Percentiles rank a stretch among this genome's conserved stretches.
Evolutionary conservation across 2,888 invertebrate species (phyloP).

Genomic region (Oasisia sp.): DNA sequence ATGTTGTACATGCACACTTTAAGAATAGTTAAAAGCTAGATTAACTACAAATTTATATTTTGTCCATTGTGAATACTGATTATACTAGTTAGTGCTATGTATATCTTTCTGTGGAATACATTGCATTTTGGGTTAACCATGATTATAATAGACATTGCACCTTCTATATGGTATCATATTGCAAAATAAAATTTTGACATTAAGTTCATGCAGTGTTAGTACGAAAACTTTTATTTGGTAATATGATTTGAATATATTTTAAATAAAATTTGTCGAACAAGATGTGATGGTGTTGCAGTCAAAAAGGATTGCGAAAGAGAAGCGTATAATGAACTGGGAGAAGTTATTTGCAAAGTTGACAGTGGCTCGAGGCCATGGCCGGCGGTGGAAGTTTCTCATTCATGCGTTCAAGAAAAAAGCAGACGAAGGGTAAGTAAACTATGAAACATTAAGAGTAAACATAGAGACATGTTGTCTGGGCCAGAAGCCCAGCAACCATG

Average conservation of each 20-base stretch:
- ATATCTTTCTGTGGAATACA: too few species aligned
- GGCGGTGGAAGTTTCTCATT: slow-evolving; percentile 65
- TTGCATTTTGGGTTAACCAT: too few species aligned
- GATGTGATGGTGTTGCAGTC: slow-evolving; percentile 45
- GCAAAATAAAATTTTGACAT: neutral
- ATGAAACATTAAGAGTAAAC: too few species aligned
- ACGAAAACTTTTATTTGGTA: neutral
- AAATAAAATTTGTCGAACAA: neutral
- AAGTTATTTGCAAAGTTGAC: slow-evolving; percentile 62
- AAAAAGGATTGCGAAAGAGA: slow-evolving; percentile 60
- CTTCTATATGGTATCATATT: too few species aligned
- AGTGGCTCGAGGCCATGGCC: slow-evolving; percentile 60
- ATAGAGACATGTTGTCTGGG: too few species aligned
- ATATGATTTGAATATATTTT: neutral
- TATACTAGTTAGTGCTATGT: too few species aligned
- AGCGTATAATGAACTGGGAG: slow-evolving; percentile 65
- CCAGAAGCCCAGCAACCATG: too few species aligned
- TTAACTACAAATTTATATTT: too few species aligned
- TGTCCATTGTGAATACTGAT: too few species aligned
- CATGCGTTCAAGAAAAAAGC: slow-evolving; percentile 63
- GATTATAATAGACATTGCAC: too few species aligned
- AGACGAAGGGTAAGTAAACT: slow-evolving; percentile 23
- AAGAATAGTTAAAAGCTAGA: too few species aligned
- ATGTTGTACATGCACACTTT: too few species aligned
- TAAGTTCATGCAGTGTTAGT: neutral